A percentile compares a stretch with the other conserved stretches of the same genome.
phyloP scores from a whole-genome alignment of 35 echinoderm and acorn worm genomes.

The Hemicentrotus pulcherrimus region DNA sequence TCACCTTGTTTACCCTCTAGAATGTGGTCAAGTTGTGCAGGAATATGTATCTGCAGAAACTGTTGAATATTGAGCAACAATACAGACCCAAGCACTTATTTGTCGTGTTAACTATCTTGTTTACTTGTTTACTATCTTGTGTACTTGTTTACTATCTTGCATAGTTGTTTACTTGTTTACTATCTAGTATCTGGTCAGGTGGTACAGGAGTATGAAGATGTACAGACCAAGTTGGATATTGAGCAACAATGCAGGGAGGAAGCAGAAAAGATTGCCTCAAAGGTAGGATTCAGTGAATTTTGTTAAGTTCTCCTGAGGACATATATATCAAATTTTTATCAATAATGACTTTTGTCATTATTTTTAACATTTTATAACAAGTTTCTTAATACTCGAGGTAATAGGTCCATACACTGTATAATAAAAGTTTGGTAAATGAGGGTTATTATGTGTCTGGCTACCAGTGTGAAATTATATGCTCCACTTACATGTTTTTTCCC shows the following conservation, averaged over 20 bases:
- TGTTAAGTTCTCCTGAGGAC: too few relatives aligned
- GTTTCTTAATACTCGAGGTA: too few relatives aligned
- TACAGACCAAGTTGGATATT: conserved; percentile 16
- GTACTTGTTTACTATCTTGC: background rate
- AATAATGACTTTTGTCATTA: too few relatives aligned
- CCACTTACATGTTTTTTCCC: too few relatives aligned
- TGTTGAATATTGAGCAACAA: background rate
- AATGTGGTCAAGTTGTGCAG: background rate
- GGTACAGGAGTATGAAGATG: background rate
- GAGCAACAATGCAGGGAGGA: conserved; percentile 1
- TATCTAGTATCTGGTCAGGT: conserved; percentile 20
- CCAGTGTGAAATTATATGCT: too few relatives aligned
- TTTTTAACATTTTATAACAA: too few relatives aligned
- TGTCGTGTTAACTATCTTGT: background rate
- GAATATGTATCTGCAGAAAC: background rate
- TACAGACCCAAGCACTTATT: background rate
- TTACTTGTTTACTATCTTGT: background rate
- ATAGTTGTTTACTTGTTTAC: background rate
- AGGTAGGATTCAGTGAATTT: background rate
- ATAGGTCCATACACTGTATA: too few relatives aligned
- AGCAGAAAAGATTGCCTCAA: conserved; percentile 2
- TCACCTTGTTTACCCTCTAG: background rate
- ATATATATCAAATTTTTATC: too few relatives aligned
- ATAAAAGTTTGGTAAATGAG: too few relatives aligned
- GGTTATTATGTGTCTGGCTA: too few relatives aligned